Evolutionary conservation across 2,888 invertebrate species (phyloP), one percentile per base, ranked within the genome.

Genomic region (Plagiodera versicolora): DNA sequence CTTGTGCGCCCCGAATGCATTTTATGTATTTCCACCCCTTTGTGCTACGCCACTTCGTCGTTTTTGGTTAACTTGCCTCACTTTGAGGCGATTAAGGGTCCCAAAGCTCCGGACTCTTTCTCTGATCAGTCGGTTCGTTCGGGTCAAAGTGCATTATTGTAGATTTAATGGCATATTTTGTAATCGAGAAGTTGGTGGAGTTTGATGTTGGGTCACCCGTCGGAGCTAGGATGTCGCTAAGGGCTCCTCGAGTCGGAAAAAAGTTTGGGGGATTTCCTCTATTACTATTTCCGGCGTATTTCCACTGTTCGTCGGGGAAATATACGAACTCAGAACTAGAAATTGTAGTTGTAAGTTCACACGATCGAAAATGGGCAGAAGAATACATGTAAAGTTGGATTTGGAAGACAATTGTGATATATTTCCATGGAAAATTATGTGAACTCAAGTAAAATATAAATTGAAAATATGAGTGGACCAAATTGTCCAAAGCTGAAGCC

Each of bases 81-180:
- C 39, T 39, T 39, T 39, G 39, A 39, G 14, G 39, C 39, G n/a
- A 39, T 39, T 39, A 14, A 39, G 6, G 39, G 8, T 14, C 39
- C 1, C 14, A 11, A 11, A 39, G 32, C 24, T 10, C 11, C 17
- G 9, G 1, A 49, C 9, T 49, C 16, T 49, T 49, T 49, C 28
- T 20, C 44, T 53, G 53, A 24, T 44, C 53, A 53, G 44, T 24
- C 39, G 9, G 39, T 11, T 14, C 14, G 44, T n/a, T 19, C 9
- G 53, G 44, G 44, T 53, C 53, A 53, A 53, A 53, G 45, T 53
- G 16, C 51, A 53, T 44, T 53, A 44, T 55, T 51, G 55, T 56
- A 50, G 51, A 51, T 55, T 60, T 56, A 60, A 60, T 60, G 55
- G 35, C 17, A 20, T 28, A 50, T 50, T 56, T 44, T 46, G 53